Percentiles rank a stretch among this genome's conserved stretches.
Conservation (phyloP, 2,113 vertebrate species). For the Albula glossodonta region DNA sequence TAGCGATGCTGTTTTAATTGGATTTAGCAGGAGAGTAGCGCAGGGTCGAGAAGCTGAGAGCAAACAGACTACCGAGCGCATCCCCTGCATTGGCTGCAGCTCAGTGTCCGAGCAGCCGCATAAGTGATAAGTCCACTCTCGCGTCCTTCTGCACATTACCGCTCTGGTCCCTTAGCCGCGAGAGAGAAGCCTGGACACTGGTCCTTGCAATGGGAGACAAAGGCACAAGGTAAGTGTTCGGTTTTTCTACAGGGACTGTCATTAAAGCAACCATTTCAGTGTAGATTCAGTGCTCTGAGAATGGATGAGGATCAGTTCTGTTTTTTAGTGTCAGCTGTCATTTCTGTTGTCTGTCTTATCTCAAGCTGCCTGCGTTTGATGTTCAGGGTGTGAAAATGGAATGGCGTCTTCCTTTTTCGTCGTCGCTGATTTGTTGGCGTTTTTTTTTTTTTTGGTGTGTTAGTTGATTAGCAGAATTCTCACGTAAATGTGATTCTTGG, state of each 20-base stretch:
- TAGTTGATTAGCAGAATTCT: neutral
- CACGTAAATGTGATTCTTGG: neutral
- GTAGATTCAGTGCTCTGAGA: too few species aligned
- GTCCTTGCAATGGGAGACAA: constrained; percentile 25
- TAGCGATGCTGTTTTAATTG: constrained; percentile 27
- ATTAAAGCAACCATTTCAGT: too few species aligned
- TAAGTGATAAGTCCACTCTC: neutral
- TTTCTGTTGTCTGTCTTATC: too few species aligned
- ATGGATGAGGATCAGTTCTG: too few species aligned
- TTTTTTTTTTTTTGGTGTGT: neutral
- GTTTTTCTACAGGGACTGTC: neutral
- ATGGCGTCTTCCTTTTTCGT: neutral
- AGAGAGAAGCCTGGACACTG: neutral
- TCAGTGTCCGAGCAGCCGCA: constrained; percentile 11
- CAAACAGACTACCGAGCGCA: constrained; percentile 10
- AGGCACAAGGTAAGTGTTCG: constrained; percentile 25
- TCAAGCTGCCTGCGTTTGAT: neutral
- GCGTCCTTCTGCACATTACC: constrained; percentile 3
- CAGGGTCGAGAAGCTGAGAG: neutral
- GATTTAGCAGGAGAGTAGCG: constrained; percentile 27
- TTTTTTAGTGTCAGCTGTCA: neutral
- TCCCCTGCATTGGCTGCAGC: neutral
- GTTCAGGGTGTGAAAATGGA: constrained; percentile 8
- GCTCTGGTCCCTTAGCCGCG: constrained; percentile 10
- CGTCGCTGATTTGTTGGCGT: neutral